Evolutionary conservation across 1,140 invertebrate genomes (phyloP), one percentile per base, ranked within the genome.

Genomic region (Cydia pomonella): DNA sequence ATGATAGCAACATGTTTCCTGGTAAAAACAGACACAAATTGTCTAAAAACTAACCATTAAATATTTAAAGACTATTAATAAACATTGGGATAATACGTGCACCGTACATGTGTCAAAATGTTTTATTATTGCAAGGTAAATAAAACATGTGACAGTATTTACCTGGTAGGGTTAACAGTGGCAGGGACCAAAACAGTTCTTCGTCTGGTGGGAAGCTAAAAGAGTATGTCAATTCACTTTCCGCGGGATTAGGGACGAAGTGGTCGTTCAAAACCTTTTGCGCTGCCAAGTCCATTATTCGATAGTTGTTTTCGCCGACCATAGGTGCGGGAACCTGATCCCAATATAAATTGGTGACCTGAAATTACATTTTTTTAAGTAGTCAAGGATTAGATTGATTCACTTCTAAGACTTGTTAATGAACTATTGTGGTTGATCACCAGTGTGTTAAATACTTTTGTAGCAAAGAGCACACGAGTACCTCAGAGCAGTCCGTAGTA

Each of bases 1-100:
- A 99, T 2, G 98, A 98, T 38, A 96, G 95, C 6, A 99, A 93
- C 94, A 97, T 95, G 87, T 99, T 97, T 64, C 98, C 98, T 90
- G 87, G 80, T 16, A 87, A 79, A 78, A 25, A 72, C 73, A 73
- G 16, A 38, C 9, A 38, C 7, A 10, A 1, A 38, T 38, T 38
- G 6, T 33, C 6, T 33, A 33, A 9, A 7, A 33, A 1, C 0
- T 33, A 33, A 6, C 29, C 29, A 33, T 33, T 7, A 7, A 33
- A 33, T 33, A 33, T 33, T 7, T 33, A 7, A 33, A 7, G 29
- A 33, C 29, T 33, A 29, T 29, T 29, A 5, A 29, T 5, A 29
- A 29, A 5, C 29, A 5, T 29, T 29, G 29, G 29, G 29, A 29
- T 29, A 29, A 29, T 29, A 2, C 29, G 29, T 29, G 4, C 4